Percentiles rank a stretch among this genome's conserved stretches.
These are phyloP conservation scores for Brachyhypopomus gauderio DNA, from an alignment of 2,113 vertebrate genomes.

Conservation along the genomic window DNA sequence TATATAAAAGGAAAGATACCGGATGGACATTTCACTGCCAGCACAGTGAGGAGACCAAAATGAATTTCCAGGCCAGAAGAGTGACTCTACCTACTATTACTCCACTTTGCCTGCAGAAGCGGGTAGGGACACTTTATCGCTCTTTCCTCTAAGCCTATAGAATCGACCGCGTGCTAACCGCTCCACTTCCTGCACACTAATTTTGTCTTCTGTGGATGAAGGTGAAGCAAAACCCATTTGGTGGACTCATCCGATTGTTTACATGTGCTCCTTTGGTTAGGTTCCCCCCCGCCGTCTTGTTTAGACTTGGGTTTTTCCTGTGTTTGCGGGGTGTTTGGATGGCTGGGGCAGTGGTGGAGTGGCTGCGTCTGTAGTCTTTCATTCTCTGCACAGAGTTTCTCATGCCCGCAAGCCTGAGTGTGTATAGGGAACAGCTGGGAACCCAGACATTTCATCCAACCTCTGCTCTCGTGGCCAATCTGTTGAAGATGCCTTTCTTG, in stretches of 20 bases:
- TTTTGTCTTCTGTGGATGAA: background rate
- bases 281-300: slow-evolving; percentile 14
- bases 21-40: slow-evolving; percentile 30
- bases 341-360: background rate
- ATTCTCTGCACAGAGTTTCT: background rate
- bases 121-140: slow-evolving; percentile 76
- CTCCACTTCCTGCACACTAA: background rate
- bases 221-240: background rate
- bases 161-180: background rate
- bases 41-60: slow-evolving; percentile 56
- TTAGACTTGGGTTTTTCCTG: slow-evolving; percentile 29
- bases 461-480: background rate
- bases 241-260: slow-evolving; percentile 4
- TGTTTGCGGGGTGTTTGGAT: slow-evolving; percentile 17
- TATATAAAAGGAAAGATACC: background rate
- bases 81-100: slow-evolving; percentile 88
- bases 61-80: slow-evolving; percentile 90
- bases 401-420: slow-evolving; percentile 1
- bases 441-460: slow-evolving; percentile 1
- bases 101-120: slow-evolving; percentile 85
- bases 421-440: background rate
- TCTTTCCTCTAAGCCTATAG: slow-evolving; percentile 40
- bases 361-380: background rate
- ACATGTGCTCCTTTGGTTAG: slow-evolving; percentile 15
- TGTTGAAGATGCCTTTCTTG: background rate